Percentiles rank a stretch among this genome's conserved stretches.
Conservation (phyloP, 2,113 vertebrate species). For the Conger conger region DNA sequence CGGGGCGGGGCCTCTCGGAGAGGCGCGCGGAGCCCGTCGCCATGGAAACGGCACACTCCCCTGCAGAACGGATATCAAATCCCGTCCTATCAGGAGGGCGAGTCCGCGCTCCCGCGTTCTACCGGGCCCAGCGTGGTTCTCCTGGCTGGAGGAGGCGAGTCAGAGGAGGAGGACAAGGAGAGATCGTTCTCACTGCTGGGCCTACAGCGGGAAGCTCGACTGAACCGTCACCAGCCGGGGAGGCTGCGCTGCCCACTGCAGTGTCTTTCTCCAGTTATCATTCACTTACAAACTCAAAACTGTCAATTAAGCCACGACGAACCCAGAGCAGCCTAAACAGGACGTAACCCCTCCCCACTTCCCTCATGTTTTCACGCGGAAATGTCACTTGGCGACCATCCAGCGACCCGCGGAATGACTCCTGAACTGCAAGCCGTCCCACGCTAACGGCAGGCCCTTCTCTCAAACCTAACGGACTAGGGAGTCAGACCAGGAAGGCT, state of each 20-base stretch:
- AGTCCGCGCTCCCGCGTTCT: background rate
- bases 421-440: background rate
- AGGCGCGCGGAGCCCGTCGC: background rate
- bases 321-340: background rate
- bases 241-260: background rate
- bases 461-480: background rate
- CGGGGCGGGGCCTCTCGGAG: background rate
- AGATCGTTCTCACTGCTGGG: background rate
- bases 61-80: background rate
- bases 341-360: background rate
- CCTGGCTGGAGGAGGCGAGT: too few species aligned
- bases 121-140: background rate
- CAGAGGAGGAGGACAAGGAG: background rate
- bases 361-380: background rate
- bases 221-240: background rate
- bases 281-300: background rate
- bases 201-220: background rate
- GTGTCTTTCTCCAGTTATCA: background rate
- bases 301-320: background rate
- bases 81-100: background rate
- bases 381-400: background rate
- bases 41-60: background rate
- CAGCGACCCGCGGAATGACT: background rate
- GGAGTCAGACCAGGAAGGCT: background rate
- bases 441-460: background rate